Percentiles rank a stretch among this genome's conserved stretches.
Evolutionary conservation across 2,888 invertebrate species (phyloP).

Genomic region (Himalopsyche japonica): DNA sequence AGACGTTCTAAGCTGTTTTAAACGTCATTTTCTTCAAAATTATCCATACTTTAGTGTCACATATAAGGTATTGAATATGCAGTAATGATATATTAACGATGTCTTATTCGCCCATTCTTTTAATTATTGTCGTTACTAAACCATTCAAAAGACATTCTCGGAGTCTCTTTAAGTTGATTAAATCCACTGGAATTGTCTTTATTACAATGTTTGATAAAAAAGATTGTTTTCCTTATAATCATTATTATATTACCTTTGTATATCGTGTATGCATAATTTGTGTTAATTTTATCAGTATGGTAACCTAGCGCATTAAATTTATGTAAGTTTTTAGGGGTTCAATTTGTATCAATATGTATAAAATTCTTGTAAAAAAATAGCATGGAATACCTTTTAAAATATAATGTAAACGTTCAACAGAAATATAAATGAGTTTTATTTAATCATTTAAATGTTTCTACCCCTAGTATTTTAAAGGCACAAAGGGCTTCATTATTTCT

Average conservation of each 20-base stretch:
- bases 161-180: too few species aligned
- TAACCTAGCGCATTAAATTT: not conserved
- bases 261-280: not conserved
- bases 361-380: not conserved
- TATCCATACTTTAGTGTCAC: too few species aligned
- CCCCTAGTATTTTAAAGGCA: too few species aligned
- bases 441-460: too few species aligned
- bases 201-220: not conserved
- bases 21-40: too few species aligned
- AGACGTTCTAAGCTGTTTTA: too few species aligned
- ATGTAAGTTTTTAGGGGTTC: not conserved
- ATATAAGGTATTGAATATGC: too few species aligned
- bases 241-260: not conserved
- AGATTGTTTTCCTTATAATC: not conserved
- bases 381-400: not conserved
- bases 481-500: too few species aligned
- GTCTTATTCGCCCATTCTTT: too few species aligned
- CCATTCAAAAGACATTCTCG: too few species aligned
- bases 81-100: too few species aligned
- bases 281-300: not conserved
- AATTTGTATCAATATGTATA: not conserved
- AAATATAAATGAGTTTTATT: not conserved
- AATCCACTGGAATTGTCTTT: not conserved
- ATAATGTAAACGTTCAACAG: not conserved
- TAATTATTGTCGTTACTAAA: too few species aligned